These are phyloP conservation scores for Zaprionus bogoriensis DNA, from an alignment of 2,888 invertebrate genomes.

Conservation along the genomic window DNA sequence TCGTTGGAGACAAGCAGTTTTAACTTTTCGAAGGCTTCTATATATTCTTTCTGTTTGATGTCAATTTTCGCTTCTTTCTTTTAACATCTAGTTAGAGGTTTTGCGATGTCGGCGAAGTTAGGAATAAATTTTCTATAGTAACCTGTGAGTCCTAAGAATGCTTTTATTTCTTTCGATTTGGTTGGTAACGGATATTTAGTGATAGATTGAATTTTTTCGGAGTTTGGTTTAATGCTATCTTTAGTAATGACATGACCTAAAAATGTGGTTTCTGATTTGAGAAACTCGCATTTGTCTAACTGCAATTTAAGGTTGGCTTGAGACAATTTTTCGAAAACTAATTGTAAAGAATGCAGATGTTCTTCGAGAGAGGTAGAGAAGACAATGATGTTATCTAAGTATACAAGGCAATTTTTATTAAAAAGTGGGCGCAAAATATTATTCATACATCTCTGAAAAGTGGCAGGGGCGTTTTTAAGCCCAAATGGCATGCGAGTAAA, in stretches of 20 bases:
- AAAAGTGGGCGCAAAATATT: background rate
- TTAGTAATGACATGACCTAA: constrained; percentile 5
- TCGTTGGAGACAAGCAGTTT: constrained; percentile 4
- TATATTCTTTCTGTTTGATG: background rate
- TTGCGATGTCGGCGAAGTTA: constrained; percentile 2
- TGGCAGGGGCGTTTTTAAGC: too few relatives aligned
- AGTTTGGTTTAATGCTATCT: constrained; percentile 1
- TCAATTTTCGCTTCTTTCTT: constrained; percentile 1
- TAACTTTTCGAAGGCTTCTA: constrained; percentile 9
- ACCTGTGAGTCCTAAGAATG: background rate
- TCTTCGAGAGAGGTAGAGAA: background rate
- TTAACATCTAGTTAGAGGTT: constrained; percentile 1
- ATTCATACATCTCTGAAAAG: too few relatives aligned
- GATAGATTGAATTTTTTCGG: constrained; percentile 1
- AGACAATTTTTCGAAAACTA: background rate
- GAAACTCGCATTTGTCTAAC: constrained; percentile 5
- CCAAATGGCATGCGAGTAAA: too few relatives aligned
- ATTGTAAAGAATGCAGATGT: background rate
- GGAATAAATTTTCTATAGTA: background rate
- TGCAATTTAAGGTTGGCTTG: background rate
- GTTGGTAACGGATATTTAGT: background rate
- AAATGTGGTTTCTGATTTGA: background rate
- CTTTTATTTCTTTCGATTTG: constrained; percentile 1
- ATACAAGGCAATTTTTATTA: background rate
- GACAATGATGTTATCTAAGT: background rate